phyloP scores from a whole-genome alignment of 2,113 vertebrate species.

The Pseudopodoces humilis region DNA sequence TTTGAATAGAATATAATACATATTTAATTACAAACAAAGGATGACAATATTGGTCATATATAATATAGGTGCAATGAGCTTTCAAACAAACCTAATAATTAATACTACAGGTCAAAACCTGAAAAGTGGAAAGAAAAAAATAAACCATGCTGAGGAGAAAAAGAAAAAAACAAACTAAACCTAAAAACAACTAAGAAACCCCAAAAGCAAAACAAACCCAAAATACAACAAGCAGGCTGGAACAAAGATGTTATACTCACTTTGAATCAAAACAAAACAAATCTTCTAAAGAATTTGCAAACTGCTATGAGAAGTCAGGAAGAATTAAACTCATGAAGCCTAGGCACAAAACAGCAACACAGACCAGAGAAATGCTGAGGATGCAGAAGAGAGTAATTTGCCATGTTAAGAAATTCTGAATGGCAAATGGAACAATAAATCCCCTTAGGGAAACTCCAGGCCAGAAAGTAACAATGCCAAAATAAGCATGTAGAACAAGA shows the following conservation, averaged over 20 bases:
- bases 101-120: neutral
- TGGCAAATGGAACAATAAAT: neutral
- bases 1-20: neutral
- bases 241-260: neutral
- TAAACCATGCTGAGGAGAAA: neutral
- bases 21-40: neutral
- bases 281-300: neutral
- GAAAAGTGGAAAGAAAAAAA: neutral
- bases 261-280: neutral
- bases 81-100: neutral
- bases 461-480: neutral
- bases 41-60: neutral
- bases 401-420: neutral
- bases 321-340: neutral
- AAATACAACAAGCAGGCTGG: neutral
- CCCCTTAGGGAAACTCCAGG: neutral
- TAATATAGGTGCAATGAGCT: neutral
- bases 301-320: neutral
- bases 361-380: neutral
- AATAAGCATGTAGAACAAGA: slow-evolving; percentile 8
- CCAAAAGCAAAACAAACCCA: neutral
- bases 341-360: neutral
- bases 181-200: neutral
- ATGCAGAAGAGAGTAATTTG: slow-evolving; percentile 4
- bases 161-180: neutral